These are phyloP conservation scores for Cynaeus angustus DNA, from an alignment of 2,888 invertebrate species.

Conservation along the genomic window DNA sequence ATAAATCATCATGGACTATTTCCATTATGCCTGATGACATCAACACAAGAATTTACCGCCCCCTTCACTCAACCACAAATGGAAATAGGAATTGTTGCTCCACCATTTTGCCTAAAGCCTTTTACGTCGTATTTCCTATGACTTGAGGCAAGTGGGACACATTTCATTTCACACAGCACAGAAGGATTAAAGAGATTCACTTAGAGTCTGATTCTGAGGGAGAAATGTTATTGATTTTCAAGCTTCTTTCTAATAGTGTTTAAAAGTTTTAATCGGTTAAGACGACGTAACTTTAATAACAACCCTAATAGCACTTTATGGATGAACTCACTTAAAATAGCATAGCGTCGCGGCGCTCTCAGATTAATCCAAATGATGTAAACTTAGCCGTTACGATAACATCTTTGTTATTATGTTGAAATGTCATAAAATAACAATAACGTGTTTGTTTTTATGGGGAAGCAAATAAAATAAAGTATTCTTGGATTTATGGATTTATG, in stretches of 20 bases:
- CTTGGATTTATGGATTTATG: constrained; percentile 12
- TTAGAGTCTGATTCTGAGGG: neutral
- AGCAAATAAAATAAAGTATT: constrained; percentile 31
- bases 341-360: constrained; percentile 6
- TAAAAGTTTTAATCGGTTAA: constrained; percentile 16
- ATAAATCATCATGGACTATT: constrained; percentile 24
- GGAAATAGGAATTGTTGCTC: constrained; percentile 26
- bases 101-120: constrained; percentile 13
- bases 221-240: constrained; percentile 13
- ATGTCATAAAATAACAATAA: constrained; percentile 36
- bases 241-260: neutral
- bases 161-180: constrained; percentile 26
- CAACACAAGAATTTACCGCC: constrained; percentile 12
- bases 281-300: constrained; percentile 7
- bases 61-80: constrained; percentile 3
- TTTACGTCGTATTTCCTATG: constrained; percentile 8
- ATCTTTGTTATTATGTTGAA: constrained; percentile 21
- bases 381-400: constrained; percentile 20
- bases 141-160: constrained; percentile 13
- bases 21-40: constrained; percentile 6
- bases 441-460: constrained; percentile 27
- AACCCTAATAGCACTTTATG: constrained; percentile 12
- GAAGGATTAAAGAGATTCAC: constrained; percentile 20
- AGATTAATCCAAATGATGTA: constrained; percentile 29
- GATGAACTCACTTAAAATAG: constrained; percentile 6